Percentiles rank a stretch among this genome's conserved stretches.
Conservation (phyloP, 1,140 invertebrate genomes). For the Frieseomelitta varia region DNA sequence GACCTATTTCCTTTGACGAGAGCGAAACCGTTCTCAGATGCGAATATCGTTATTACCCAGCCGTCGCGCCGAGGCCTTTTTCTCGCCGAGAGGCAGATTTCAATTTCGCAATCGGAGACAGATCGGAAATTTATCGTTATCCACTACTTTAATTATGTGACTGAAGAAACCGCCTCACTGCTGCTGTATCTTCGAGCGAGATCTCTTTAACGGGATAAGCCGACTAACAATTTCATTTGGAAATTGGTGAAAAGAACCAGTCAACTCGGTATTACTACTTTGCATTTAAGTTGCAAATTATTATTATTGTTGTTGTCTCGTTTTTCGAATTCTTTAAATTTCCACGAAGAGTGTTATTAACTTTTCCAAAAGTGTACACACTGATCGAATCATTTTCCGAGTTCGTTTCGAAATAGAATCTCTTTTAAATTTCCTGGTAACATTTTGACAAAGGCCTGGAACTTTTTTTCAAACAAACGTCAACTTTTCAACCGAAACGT, state of each 20-base stretch:
- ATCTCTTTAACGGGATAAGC: neutral
- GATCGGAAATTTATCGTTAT: neutral
- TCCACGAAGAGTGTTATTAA: neutral
- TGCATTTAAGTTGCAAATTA: neutral
- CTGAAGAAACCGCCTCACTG: neutral
- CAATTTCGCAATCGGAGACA: neutral
- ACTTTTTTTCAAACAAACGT: no score
- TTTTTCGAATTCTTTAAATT: neutral
- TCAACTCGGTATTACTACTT: neutral
- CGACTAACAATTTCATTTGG: neutral
- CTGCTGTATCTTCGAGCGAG: neutral
- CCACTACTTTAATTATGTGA: slow-evolving; percentile 39
- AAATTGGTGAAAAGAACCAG: neutral
- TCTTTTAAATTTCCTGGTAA: no score
- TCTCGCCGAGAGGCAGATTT: neutral
- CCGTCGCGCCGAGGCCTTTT: no score
- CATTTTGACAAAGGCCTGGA: no score
- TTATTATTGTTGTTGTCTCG: neutral
- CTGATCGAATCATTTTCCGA: no score
- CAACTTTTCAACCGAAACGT: no score
- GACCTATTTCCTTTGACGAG: slow-evolving; percentile 49
- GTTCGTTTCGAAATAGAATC: no score
- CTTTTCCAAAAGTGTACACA: no score
- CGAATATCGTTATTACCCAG: slow-evolving; percentile 48
- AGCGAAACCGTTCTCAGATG: slow-evolving; percentile 15